A percentile compares a stretch with the other conserved stretches of the same genome.
Conservation (phyloP, 2,888 invertebrate genomes). For the Helleia helle region DNA sequence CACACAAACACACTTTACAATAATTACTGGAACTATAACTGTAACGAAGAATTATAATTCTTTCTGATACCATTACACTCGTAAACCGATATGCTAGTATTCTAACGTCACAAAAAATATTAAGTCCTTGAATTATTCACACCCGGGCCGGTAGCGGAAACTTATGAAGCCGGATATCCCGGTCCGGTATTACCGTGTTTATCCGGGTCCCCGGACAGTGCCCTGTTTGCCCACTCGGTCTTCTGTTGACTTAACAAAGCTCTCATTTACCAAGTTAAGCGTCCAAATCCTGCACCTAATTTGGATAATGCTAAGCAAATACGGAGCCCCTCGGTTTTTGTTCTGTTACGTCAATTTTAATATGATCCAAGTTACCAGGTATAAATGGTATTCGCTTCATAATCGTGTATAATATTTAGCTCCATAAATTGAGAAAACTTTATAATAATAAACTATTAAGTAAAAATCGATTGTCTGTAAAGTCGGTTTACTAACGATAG, state of each 20-base stretch:
- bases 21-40: no score
- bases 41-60: no score
- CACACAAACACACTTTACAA: no score
- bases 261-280: constrained; percentile 61
- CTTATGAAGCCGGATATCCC: neutral
- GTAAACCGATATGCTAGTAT: no score
- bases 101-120: no score
- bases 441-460: no score
- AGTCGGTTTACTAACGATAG: no score
- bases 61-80: no score
- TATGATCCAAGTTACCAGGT: constrained; percentile 1
- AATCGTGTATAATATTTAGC: no score
- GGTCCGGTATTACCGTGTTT: constrained; percentile 1
- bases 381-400: no score
- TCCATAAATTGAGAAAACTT: no score
- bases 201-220: constrained; percentile 20
- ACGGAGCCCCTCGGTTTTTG: constrained; percentile 10
- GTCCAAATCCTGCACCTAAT: constrained; percentile 50
- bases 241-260: constrained; percentile 49
- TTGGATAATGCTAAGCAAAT: constrained; percentile 44
- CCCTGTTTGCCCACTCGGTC: constrained; percentile 36
- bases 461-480: no score
- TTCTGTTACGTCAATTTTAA: constrained; percentile 10
- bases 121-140: neutral
- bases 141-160: neutral